phyloP scores from a whole-genome alignment of 2,888 invertebrate genomes.

The Caradrina clavipalpis region DNA sequence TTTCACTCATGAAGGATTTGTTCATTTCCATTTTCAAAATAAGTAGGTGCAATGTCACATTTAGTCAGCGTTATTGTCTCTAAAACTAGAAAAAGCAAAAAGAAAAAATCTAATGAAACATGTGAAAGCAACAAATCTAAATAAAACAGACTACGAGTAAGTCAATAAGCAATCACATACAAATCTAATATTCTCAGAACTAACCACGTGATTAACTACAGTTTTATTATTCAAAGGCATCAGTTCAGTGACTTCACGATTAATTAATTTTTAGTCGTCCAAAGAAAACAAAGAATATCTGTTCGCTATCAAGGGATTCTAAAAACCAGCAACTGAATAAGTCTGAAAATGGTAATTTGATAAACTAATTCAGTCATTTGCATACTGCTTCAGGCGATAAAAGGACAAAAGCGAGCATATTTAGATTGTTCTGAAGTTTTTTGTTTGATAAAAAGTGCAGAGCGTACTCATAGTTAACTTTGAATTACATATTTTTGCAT shows the following conservation, averaged over 20 bases:
- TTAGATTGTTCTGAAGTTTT: conserved; percentile 14
- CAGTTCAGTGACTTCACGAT: conserved; percentile 16
- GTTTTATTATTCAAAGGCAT: conserved; percentile 18
- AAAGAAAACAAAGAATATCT: conserved; percentile 31
- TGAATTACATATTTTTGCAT: background rate
- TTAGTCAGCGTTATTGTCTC: no score
- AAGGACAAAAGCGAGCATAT: conserved; percentile 28
- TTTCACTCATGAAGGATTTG: no score
- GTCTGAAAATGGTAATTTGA: conserved; percentile 52
- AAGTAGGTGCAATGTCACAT: no score
- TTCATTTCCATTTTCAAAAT: no score
- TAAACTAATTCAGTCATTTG: conserved; percentile 54
- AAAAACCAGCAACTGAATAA: conserved; percentile 16
- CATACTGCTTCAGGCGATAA: conserved; percentile 44
- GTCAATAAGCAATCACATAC: background rate
- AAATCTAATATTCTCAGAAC: conserved; percentile 7
- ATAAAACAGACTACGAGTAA: background rate
- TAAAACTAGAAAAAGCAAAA: background rate
- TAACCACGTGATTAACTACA: conserved; percentile 1
- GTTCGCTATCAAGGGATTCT: conserved; percentile 15
- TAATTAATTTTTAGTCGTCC: conserved; percentile 20
- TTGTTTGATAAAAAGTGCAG: conserved; percentile 17
- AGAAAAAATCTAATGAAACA: background rate
- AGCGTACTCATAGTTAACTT: conserved; percentile 3
- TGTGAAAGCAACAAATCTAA: background rate